These are phyloP conservation scores for Pandemis cinnamomeana DNA, from an alignment of 2,888 invertebrate species.

Conservation along the genomic window DNA sequence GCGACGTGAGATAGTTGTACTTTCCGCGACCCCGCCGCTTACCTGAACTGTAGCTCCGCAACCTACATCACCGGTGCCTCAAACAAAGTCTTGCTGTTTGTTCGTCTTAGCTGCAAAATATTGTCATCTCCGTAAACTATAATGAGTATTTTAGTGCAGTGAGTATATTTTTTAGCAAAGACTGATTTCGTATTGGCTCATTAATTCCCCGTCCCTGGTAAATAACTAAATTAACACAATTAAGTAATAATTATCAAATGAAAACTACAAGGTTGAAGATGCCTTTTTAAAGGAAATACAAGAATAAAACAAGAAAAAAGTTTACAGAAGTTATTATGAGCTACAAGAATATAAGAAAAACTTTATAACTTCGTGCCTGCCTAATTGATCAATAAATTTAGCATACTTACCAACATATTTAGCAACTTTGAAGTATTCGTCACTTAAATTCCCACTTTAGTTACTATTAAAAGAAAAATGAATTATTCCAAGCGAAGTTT, in stretches of 20 bases:
- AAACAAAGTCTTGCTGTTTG: slow-evolving; percentile 74
- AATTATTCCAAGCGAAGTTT: too few relatives aligned
- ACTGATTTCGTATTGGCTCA: too few relatives aligned
- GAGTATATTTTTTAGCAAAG: not conserved
- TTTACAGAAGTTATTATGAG: not conserved
- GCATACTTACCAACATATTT: not conserved
- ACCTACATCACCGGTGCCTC: slow-evolving; percentile 76
- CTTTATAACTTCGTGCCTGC: not conserved
- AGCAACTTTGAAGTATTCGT: not conserved
- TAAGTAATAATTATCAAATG: not conserved
- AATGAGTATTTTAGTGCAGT: not conserved
- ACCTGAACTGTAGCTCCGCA: slow-evolving; percentile 74
- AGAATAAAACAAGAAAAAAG: not conserved
- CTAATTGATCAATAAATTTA: not conserved
- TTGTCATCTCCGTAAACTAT: slow-evolving; percentile 48
- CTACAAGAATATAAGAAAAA: not conserved
- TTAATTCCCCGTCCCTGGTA: not conserved
- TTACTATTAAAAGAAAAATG: too few relatives aligned
- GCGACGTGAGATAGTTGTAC: slow-evolving; percentile 59
- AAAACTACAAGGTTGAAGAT: not conserved
- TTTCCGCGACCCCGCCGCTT: slow-evolving; percentile 49
- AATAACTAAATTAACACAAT: not conserved
- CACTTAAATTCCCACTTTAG: too few relatives aligned
- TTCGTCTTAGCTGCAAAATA: slow-evolving; percentile 68
- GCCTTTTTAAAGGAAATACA: not conserved